Base-by-base conservation (phyloP, 2,888 invertebrate genomes). In the Linnaemya tessellans region DNA sequence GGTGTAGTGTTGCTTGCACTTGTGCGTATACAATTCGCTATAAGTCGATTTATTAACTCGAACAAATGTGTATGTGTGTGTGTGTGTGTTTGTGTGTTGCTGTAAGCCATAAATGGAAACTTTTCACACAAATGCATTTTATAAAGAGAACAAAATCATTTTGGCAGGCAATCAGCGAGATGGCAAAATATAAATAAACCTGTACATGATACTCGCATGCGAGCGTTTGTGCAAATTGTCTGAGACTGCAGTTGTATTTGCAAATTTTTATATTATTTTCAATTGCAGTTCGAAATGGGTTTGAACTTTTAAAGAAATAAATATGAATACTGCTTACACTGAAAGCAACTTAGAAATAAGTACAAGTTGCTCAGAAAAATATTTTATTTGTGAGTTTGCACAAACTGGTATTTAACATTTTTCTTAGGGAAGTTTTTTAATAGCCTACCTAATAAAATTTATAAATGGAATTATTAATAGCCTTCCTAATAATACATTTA, bases 161-260 rank as follows among this genome's bases (percentile, higher is more conserved):
- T 43, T 62, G 62, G 38, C 51, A 74, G 51, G 41, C 62, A 74
- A 74, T 62, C 74, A 74, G 38, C 13, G 35, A 51, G 41, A 11
- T 51, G 49, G 20, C 46, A 30, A 13, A 7, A 74, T 46, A 60
- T 49, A 64, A 62, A 60, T 49, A 64, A 62, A 25, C 11, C 15
- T 56, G 5, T 15, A 11, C 11, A n/a, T 46, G 46, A 46, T 46
- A 46, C 15, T 15, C 15, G 46, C 13, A 1, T 11, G 46, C 15
- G 46, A 5, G 46, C 1, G 46, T n/a, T 1, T 46, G 46, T 15
- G 46, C 4, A 30, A 30, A 2, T 30, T 5, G 15, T 5, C 3
- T 46, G 46, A 5, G 18, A 8, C 2, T 49, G 2, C 30, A 18
- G 49, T 10, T 56, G 56, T 58, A 7, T 15, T 30, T 30, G 46